Evolutionary conservation across 2,797 vertebrate genomes (phyloP), one percentile per base, ranked within the genome.

Genomic region (Mus minutoides): DNA sequence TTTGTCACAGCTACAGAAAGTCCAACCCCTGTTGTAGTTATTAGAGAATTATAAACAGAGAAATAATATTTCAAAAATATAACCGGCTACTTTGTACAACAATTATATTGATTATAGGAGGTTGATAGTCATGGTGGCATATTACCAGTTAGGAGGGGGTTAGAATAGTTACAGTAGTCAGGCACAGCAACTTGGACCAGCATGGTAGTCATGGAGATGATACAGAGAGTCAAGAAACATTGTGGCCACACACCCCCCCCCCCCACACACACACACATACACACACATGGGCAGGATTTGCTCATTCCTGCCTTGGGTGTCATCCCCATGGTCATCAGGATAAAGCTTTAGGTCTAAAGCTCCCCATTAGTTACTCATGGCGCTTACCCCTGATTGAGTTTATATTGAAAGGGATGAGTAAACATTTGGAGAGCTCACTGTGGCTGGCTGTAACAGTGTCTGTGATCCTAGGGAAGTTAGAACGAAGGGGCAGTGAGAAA

Each of bases 1-100:
- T 75, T 60, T 34, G 31, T 19, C 49, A 58, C 7, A 10, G 58
- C 31, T 17, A 40, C 46, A 40, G n/a, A 37, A 54, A 54, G 34
- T 12, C 22, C 64, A 34, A 40, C 60, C 31, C 29, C 43, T n/a
- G 12, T 8, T 26, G 5, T 58, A 89, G 24, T 73, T 76, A 54
- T 0, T 93, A 64, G 90, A 89, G 67, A 86, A 91, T 52, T 77
- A 75, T 49, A 94, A 79, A 83, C 24, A 49, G 46, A 93, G 69
- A 83, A 29, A n/a, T 43, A 46, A 19, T 58, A 37, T 64, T 64
- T 90, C 83, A 43, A 92, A 60, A 79, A 79, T 29, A 11, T 6
- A 29, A 16, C 76, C 49, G 54, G 46, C 14, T 54, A 14, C 60
- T 73, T 62, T 67, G 24, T 88, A 58, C 29, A 54, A 82, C 6